phyloP scores from a whole-genome alignment of 2,888 invertebrate genomes.

The Saturnia pavonia region DNA sequence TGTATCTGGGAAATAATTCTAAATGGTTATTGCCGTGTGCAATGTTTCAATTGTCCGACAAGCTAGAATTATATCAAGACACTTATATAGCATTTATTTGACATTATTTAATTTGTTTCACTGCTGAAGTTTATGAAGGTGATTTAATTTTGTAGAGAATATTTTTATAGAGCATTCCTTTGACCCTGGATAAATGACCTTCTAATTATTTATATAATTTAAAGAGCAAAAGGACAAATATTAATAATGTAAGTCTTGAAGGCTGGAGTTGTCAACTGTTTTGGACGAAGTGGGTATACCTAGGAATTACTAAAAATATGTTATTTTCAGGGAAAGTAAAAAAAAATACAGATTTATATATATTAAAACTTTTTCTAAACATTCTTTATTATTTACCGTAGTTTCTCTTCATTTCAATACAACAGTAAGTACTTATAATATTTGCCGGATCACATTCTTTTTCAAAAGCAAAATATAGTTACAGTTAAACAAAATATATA shows the following conservation, averaged over 20 bases:
- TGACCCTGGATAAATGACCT: not conserved
- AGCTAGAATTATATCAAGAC: not conserved
- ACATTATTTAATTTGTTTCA: conserved; percentile 23
- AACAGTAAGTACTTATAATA: too few species aligned
- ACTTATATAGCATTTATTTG: not conserved
- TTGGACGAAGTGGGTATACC: not conserved
- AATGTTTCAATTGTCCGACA: not conserved
- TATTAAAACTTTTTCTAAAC: not conserved
- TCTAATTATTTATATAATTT: not conserved
- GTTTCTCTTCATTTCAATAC: not conserved
- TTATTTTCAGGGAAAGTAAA: not conserved
- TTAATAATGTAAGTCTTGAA: not conserved
- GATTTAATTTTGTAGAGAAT: not conserved
- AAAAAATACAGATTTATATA: not conserved
- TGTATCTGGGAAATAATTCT: conserved; percentile 23
- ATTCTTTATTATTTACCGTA: not conserved
- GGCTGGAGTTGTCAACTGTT: not conserved
- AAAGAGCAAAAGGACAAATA: not conserved
- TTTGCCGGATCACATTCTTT: not conserved
- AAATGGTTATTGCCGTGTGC: conserved; percentile 1
- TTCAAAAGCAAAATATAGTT: not conserved
- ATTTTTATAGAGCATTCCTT: conserved; percentile 1
- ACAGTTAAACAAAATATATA: not conserved
- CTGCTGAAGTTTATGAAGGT: conserved; percentile 22
- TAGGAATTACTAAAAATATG: not conserved